phyloP scores from a whole-genome alignment of 2,888 invertebrate species.

The Xanthorhoe spadicearia region DNA sequence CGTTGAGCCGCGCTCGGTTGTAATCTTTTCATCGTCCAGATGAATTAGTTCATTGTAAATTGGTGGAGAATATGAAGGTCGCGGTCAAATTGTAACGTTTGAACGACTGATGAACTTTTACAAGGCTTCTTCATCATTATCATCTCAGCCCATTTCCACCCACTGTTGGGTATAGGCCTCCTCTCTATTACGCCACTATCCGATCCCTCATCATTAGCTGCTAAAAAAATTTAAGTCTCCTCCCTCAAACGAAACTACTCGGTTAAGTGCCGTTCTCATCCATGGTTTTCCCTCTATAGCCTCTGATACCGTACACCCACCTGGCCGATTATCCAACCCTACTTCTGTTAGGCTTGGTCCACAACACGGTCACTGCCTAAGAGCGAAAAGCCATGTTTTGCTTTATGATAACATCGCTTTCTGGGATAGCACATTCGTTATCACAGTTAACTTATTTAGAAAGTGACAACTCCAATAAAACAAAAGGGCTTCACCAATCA shows the following conservation, averaged over 20 bases:
- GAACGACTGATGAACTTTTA: neutral
- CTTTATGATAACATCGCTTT: neutral
- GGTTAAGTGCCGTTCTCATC: no score
- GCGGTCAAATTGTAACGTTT: neutral
- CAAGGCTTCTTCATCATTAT: neutral
- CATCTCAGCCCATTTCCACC: no score
- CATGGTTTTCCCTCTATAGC: no score
- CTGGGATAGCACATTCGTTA: neutral
- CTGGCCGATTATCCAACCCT: no score
- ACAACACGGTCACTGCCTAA: no score
- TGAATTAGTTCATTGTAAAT: neutral
- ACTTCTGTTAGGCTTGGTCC: no score
- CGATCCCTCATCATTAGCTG: no score
- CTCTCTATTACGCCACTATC: no score
- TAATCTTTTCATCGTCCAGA: neutral
- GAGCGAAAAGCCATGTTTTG: neutral
- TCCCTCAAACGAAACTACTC: no score
- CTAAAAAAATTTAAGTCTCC: no score
- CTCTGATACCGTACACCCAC: no score
- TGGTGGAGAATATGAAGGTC: neutral
- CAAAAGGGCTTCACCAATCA: neutral
- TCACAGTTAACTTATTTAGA: neutral
- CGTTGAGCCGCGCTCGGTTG: neutral
- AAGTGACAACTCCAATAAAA: neutral
- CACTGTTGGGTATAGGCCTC: no score